A percentile compares a stretch with the other conserved stretches of the same genome.
Conservation (phyloP, 2,888 invertebrate genomes). For the Chaetoderma sp. region DNA sequence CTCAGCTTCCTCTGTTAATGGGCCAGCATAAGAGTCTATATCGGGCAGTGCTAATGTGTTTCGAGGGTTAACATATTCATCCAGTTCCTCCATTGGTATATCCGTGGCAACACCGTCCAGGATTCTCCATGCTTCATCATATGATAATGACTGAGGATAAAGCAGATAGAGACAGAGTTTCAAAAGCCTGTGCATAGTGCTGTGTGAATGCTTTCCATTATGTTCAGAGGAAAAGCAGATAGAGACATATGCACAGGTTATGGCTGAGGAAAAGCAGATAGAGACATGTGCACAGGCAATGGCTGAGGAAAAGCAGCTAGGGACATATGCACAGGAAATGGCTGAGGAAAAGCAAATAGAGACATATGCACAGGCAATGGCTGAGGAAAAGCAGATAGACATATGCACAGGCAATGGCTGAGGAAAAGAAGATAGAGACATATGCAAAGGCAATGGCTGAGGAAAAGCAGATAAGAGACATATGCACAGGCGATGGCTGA, state of each 20-base stretch:
- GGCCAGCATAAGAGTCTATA: too few species aligned
- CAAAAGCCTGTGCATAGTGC: too few species aligned
- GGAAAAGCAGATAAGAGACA: too few species aligned
- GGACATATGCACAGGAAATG: background rate
- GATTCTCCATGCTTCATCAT: conserved; percentile 17
- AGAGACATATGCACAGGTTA: background rate
- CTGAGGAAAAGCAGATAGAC: background rate
- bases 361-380: background rate
- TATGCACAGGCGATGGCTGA: too few species aligned
- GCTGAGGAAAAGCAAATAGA: background rate
- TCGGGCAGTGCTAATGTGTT: too few species aligned
- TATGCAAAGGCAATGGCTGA: background rate
- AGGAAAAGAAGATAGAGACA: background rate
- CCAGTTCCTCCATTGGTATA: background rate
- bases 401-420: background rate
- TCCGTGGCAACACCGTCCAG: conserved; percentile 7
- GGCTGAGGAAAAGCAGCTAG: background rate
- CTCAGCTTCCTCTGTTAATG: too few species aligned
- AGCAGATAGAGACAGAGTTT: too few species aligned
- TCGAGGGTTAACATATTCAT: too few species aligned
- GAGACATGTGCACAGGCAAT: background rate
- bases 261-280: too few species aligned
- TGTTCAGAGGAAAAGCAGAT: background rate
- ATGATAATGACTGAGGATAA: conserved; percentile 7
- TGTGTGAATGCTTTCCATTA: too few species aligned